Base-by-base conservation (phyloP, 2,113 vertebrate species). In the Hemiscyllium ocellatum region DNA sequence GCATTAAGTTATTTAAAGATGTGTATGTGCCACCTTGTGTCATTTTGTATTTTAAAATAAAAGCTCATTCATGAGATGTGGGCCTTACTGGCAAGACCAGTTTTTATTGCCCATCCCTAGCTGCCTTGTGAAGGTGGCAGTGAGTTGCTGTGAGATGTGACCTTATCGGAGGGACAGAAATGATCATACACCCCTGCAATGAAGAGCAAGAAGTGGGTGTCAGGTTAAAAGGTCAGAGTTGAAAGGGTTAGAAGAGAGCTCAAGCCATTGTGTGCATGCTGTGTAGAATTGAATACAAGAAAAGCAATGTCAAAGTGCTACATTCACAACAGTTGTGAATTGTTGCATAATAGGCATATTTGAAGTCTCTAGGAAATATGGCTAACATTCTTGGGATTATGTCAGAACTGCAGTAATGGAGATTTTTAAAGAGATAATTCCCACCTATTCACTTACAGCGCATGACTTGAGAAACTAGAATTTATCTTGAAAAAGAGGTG, bases 391-490 rank as follows among this genome's bases (percentile, higher is more conserved):
- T 8, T n/a, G 52, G 10, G 26, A 13, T 61, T 29, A 12, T 12
- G 70, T 89, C 87, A 65, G 52, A 90, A 15, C 89, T 61, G 15
- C 61, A 66, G 89, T 91, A 89, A 61, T 89, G 50, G 86, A 89
- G 86, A 91, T 33, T 91, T 33, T 91, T 17, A 33, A 56, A 29
- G 52, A 56, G 50, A 13, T 90, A 26, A 91, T 6, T 1, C 26
- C 17, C 20, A 61, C 26, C 4, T 56, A 91, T 33, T 52, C 52
- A 52, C 52, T 33, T 42, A 85, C 24, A 22, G 3, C 5, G 56
- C 29, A 90, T 13, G 50, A 6, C 12, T 4, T 89, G 22, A 22
- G 22, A 56, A 56, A 22, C 52, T 52, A 47, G 83, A 20, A 6
- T 50, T 24, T 56, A 52, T 52, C 86, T 1, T 89, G 83, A 50